Evolutionary conservation across 2,888 invertebrate species (phyloP), one percentile per base, ranked within the genome.

Genomic region (Drosophila hawaiiensis): DNA sequence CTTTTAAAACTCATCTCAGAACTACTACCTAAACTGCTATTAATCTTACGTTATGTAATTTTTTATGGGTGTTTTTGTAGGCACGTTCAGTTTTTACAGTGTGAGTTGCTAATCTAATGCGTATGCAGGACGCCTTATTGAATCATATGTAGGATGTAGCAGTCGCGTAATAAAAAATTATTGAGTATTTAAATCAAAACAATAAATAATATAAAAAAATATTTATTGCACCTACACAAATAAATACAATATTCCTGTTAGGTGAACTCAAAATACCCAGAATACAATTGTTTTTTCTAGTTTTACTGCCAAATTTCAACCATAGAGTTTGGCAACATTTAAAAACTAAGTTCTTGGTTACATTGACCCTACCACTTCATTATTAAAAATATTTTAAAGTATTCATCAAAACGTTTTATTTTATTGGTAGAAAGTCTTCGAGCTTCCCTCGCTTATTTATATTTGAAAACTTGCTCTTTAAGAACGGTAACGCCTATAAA

Each of bases 401-500:
- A 3, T 16, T 16, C 3, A 16, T 28, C 16, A 1, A 31, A 10
- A 31, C 10, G 19, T 25, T 10, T 3, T 19, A 28, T 29, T 29
- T 31, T 16, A 31, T 31, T 31, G 9, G 2, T 16, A 22, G 41
- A 37, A 61, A 52, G 22, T 37, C 16, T 53, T 4, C 0, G 10
- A 61, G 22, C 49, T 19, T 16, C 68, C 68, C 68, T 68, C 68
- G 68, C 31, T 39, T 29, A 53, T 53, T 31, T 52, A 14, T 39
- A 12, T 12, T 31, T 14, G 12, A 55, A 49, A 41, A 35, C 19
- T 29, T 59, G 33, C 37, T 39, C 52, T 39, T 31, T 49, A 64
- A 47, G 69, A 64, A 47, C n/a, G 22, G 10, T 12, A 31, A 35
- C 35, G 54, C 12, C 65, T 91, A 91, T 91, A 91, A 76, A 89